Percentiles rank a stretch among this genome's conserved stretches.
Conservation (phyloP, 2,888 invertebrate species). For the Oligia fasciuncula region DNA sequence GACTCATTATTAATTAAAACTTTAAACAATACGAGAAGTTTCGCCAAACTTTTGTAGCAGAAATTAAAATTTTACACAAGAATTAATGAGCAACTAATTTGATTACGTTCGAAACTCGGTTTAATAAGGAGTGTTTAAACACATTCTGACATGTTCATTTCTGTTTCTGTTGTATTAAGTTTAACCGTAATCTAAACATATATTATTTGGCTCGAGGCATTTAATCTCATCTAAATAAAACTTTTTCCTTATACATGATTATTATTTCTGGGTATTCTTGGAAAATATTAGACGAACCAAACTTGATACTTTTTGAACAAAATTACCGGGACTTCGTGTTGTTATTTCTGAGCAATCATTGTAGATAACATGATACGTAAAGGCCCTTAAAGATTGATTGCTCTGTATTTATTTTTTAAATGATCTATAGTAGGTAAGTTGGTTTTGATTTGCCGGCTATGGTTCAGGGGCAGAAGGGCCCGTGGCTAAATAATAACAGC, state of each 20-base stretch:
- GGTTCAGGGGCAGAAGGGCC: neutral
- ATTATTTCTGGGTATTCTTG: conserved; percentile 32
- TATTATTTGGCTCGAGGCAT: conserved; percentile 26
- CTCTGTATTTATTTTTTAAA: no score
- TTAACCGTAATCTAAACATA: conserved; percentile 28
- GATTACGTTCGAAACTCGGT: conserved; percentile 31
- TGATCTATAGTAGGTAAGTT: neutral
- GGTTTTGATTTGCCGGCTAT: neutral
- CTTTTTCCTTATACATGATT: conserved; percentile 1
- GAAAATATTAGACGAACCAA: conserved; percentile 30
- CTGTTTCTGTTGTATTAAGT: conserved; percentile 32
- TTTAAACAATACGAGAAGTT: conserved; percentile 49
- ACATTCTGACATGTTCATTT: conserved; percentile 39
- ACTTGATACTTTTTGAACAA: conserved; percentile 10
- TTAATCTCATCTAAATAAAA: conserved; percentile 28
- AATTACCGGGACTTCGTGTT: neutral
- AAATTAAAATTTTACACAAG: conserved; percentile 34
- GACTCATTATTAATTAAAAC: conserved; percentile 57
- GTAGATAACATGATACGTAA: neutral
- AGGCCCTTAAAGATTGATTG: neutral
- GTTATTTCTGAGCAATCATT: conserved; percentile 10
- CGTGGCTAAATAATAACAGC: no score
- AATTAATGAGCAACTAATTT: conserved; percentile 52
- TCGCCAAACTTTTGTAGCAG: conserved; percentile 33
- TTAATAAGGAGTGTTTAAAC: conserved; percentile 35